These are phyloP conservation scores for Lasioglossum marginatum DNA, from an alignment of 2,888 invertebrate species.

Conservation along the genomic window DNA sequence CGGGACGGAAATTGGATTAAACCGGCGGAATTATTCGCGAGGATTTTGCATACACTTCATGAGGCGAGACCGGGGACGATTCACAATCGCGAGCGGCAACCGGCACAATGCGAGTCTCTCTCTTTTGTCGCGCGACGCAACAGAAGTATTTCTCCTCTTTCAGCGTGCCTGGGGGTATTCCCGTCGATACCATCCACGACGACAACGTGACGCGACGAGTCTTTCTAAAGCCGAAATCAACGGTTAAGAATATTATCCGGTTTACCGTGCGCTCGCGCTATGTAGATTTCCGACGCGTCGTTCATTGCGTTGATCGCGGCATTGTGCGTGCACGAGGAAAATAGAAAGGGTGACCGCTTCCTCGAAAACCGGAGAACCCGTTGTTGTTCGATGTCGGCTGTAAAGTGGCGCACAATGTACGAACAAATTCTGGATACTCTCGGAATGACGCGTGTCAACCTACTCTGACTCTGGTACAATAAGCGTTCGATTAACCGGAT, in stretches of 20 bases:
- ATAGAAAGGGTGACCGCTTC: background rate
- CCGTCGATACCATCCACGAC: slow-evolving; percentile 64
- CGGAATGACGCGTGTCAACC: background rate
- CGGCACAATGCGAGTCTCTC: slow-evolving; percentile 53
- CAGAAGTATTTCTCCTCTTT: slow-evolving; percentile 64
- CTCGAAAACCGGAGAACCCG: background rate
- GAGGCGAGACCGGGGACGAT: slow-evolving; percentile 10
- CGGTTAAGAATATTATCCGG: slow-evolving; percentile 68
- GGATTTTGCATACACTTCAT: slow-evolving; percentile 72
- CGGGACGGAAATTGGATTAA: slow-evolving; percentile 73
- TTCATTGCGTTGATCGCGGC: slow-evolving; percentile 18
- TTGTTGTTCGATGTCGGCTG: background rate
- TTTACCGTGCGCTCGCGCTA: slow-evolving; percentile 47
- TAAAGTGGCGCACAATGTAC: background rate
- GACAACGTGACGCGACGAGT: background rate
- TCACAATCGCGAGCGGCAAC: slow-evolving; percentile 52
- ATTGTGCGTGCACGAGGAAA: slow-evolving; percentile 22
- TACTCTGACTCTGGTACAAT: background rate
- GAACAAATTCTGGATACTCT: background rate
- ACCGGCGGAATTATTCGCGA: slow-evolving; percentile 69
- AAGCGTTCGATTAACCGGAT: background rate
- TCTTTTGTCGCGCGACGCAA: slow-evolving; percentile 57
- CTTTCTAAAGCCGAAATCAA: slow-evolving; percentile 50
- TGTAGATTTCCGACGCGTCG: slow-evolving; percentile 40
- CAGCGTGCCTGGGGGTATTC: slow-evolving; percentile 37